These are phyloP conservation scores for Cenopis cana DNA, from an alignment of 2,888 invertebrate species.

Conservation along the genomic window DNA sequence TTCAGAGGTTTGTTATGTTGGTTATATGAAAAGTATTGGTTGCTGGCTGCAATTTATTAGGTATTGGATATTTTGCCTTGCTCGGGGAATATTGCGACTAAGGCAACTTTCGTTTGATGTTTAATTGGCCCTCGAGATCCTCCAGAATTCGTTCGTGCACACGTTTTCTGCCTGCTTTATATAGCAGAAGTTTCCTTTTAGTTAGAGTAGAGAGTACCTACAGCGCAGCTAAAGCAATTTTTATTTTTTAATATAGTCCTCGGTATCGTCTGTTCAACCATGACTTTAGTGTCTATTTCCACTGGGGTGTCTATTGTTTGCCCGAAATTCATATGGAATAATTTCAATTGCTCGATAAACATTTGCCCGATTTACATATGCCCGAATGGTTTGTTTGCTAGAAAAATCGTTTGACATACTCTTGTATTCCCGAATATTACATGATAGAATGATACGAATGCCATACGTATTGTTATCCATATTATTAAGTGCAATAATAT, in stretches of 20 bases:
- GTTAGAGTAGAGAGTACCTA: slow-evolving; percentile 7
- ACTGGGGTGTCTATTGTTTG: too few relatives aligned
- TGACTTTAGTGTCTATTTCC: slow-evolving; percentile 37
- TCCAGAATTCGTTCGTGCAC: slow-evolving; percentile 19
- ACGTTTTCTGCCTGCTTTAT: slow-evolving; percentile 26
- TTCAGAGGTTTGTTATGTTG: background rate
- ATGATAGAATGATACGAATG: too few relatives aligned
- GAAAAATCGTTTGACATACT: too few relatives aligned
- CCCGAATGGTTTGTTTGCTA: too few relatives aligned
- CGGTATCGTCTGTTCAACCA: background rate
- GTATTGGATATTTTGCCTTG: slow-evolving; percentile 18
- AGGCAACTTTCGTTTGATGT: slow-evolving; percentile 37
- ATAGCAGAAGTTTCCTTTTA: slow-evolving; percentile 15
- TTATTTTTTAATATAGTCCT: slow-evolving; percentile 6
- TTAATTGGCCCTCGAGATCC: slow-evolving; percentile 40
- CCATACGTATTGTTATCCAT: too few relatives aligned
- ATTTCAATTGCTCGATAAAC: too few relatives aligned
- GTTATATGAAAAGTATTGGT: background rate
- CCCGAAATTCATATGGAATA: too few relatives aligned
- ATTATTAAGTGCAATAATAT: too few relatives aligned
- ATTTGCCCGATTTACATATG: too few relatives aligned
- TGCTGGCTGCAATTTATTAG: slow-evolving; percentile 1
- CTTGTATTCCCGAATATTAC: too few relatives aligned
- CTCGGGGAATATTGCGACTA: slow-evolving; percentile 33
- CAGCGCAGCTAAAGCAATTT: background rate